Percentiles rank a stretch among this genome's conserved stretches.
These are phyloP conservation scores for Babylonia areolata DNA, from an alignment of 1,140 invertebrate genomes.

Conservation along the genomic window DNA sequence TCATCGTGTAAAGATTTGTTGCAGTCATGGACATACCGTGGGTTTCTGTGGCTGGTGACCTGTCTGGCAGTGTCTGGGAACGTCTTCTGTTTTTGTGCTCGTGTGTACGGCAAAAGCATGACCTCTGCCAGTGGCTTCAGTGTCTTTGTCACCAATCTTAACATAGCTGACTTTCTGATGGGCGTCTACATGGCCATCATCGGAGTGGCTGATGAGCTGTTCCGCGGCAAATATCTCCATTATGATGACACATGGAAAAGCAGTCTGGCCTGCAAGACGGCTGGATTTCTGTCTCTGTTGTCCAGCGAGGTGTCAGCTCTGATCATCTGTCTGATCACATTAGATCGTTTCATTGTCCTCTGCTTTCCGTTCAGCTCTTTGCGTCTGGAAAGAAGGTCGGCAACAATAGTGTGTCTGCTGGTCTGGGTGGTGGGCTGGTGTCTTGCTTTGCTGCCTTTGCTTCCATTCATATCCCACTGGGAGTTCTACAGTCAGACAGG, in stretches of 20 bases:
- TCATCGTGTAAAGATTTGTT: not conserved
- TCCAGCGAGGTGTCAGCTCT: constrained; percentile 17
- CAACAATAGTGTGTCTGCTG: constrained; percentile 9
- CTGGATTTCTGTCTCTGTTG: constrained; percentile 19
- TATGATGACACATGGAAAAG: not conserved
- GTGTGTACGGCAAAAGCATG: not conserved
- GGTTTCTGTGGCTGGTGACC: constrained; percentile 1
- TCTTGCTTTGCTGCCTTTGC: constrained; percentile 33
- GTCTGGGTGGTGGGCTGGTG: constrained; percentile 27
- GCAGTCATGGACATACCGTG: not conserved
- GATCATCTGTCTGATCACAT: constrained; percentile 4
- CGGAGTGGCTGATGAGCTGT: not conserved
- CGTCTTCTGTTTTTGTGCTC: not conserved
- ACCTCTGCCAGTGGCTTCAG: not conserved
- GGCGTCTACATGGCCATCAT: constrained; percentile 1
- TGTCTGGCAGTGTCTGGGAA: not conserved
- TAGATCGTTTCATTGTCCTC: constrained; percentile 21
- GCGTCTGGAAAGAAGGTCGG: not conserved
- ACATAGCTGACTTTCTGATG: constrained; percentile 42
- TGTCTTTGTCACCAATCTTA: not conserved
- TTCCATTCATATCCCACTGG: constrained; percentile 33
- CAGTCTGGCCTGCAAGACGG: not conserved
- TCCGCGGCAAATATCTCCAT: not conserved
- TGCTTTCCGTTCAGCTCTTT: constrained; percentile 18
- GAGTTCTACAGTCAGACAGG: constrained; percentile 53